Evolutionary conservation across 2,113 vertebrate genomes (phyloP).

Genomic region (Marcusenius ussheri): DNA sequence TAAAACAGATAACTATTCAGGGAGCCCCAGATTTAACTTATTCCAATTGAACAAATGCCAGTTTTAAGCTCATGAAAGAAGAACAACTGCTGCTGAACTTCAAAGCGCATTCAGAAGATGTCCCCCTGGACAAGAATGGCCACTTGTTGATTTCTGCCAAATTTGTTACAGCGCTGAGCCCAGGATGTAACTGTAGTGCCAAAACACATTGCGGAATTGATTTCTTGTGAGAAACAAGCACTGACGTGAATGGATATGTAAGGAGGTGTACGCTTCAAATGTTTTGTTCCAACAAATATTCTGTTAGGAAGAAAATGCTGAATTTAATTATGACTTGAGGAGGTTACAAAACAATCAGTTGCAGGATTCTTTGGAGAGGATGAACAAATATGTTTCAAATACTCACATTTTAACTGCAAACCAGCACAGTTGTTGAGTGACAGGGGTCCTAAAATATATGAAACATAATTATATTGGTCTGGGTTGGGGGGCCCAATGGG

Average conservation of each 20-base stretch:
- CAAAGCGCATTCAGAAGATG: background rate
- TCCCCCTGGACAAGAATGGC: background rate
- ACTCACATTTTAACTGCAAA: background rate
- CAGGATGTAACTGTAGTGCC: background rate
- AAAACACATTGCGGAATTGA: background rate
- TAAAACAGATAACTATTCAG: background rate
- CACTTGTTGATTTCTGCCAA: background rate
- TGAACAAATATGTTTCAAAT: background rate
- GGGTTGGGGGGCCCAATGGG: background rate
- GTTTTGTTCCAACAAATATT: background rate
- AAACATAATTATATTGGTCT: background rate
- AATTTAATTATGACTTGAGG: background rate
- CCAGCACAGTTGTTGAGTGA: background rate
- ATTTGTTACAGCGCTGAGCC: background rate
- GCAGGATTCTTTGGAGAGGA: background rate
- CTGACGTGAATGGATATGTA: background rate
- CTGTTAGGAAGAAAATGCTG: background rate
- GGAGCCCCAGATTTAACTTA: background rate
- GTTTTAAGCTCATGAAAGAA: background rate
- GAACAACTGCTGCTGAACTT: background rate
- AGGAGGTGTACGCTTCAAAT: background rate
- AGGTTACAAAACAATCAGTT: background rate
- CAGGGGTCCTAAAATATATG: background rate
- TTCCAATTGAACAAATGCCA: background rate
- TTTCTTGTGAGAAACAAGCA: background rate